Evolutionary conservation across 2,888 invertebrate species (phyloP), one percentile per base, ranked within the genome.

Genomic region (Congeria kusceri): DNA sequence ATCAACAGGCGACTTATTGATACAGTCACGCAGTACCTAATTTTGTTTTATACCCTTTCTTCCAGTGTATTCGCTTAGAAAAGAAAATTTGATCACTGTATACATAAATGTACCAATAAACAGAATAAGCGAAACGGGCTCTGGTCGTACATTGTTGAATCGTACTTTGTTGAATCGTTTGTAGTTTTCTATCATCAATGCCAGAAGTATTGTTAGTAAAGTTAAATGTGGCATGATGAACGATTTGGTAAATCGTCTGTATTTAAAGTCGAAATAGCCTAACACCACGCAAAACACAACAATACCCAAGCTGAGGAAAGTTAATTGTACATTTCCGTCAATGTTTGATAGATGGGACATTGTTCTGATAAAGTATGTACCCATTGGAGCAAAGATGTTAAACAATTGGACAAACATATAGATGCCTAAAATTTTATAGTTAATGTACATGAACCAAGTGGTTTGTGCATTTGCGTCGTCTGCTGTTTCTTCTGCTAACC

Each of bases 171-270:
- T 29, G 29, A 56, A 53, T 66, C 32, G n/a, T n/a, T 56, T 49
- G 39, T 66, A 66, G n/a, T 66, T 29, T 53, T 66, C 66, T 32
- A 66, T 29, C 39, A 66, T 66, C 66, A 53, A 66, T 9, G 56
- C 39, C 56, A 53, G 39, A 25, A 53, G 20, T n/a, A 66, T 23
- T 13, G 25, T 13, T 20, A 66, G 20, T 13, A 66, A 3, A 23
- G 66, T 66, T 23, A 66, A 25, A 56, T 66, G 66, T 18, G 66
- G 66, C 66, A 66, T 66, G 23, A 56, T 66, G 15, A 66, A 23
- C 49, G 66, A n/a, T 56, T 66, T 66, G 15, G 66, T 66, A 20
- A 66, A 66, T 27, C 28, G 29, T 25, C 66, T 44, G 23, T 66
- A 66, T 66, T 44, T 29, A 29, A 32, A 66, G 32, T 66, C 66